A percentile compares a stretch with the other conserved stretches of the same genome.
phyloP scores from a whole-genome alignment of 2,113 vertebrate species.

The Rostratula benghalensis region DNA sequence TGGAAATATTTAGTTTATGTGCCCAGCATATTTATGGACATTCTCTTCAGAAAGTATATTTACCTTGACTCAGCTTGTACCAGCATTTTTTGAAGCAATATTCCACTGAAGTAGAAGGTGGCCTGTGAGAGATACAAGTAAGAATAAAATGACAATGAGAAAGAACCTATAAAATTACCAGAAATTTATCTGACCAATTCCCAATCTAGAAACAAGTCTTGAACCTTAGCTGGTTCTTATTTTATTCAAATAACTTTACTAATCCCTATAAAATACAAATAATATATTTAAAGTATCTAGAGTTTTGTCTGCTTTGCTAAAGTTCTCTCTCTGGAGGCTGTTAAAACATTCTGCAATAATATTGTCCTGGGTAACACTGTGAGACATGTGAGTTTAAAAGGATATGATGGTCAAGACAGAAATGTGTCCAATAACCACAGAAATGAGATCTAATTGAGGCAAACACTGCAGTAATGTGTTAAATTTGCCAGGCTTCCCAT shows the following conservation, averaged over 20 bases:
- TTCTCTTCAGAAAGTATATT: background rate
- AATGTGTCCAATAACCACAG: constrained; percentile 60
- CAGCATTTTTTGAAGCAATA: background rate
- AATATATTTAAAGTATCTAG: background rate
- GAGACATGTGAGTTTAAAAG: constrained; percentile 39
- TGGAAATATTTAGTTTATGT: background rate
- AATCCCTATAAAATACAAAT: background rate
- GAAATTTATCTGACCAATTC: background rate
- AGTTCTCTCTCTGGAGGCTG: background rate
- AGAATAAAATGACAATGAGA: background rate
- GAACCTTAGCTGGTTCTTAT: background rate
- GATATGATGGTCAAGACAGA: constrained; percentile 58
- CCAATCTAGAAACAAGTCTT: background rate
- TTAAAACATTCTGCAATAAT: constrained; percentile 36
- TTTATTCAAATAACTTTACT: background rate
- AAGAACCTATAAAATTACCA: background rate
- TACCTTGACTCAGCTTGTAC: background rate
- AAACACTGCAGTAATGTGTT: constrained; percentile 33
- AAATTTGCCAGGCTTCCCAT: constrained; percentile 51
- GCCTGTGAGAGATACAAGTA: background rate
- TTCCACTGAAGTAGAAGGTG: background rate
- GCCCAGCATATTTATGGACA: background rate
- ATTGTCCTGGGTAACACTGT: constrained; percentile 34
- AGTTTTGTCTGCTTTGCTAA: constrained; percentile 34
- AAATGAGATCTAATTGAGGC: constrained; percentile 62